Conservation (phyloP, 2,113 vertebrate species). For the Leptobrachium ailaonicum region DNA sequence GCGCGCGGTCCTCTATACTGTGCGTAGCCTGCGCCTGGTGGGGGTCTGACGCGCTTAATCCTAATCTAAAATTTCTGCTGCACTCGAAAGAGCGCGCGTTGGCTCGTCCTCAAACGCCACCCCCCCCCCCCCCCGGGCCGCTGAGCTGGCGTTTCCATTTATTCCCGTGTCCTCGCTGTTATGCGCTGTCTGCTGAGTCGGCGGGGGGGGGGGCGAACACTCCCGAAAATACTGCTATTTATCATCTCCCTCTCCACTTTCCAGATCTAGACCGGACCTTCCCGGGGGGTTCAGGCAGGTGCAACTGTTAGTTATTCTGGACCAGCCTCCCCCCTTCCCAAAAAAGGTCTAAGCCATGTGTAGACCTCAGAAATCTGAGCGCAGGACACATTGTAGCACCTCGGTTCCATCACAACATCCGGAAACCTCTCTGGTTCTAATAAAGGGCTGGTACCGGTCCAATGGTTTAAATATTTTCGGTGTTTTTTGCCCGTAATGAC, state of each 20-base stretch:
- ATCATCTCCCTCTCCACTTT: neutral
- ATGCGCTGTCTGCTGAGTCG: neutral
- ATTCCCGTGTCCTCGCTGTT: neutral
- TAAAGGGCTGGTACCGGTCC: too few species aligned
- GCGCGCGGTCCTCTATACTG: neutral
- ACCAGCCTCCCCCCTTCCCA: too few species aligned
- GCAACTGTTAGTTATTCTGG: too few species aligned
- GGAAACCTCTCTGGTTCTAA: too few species aligned
- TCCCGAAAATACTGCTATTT: neutral
- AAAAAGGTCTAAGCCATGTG: too few species aligned
- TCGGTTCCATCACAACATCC: too few species aligned
- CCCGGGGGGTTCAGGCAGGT: too few species aligned
- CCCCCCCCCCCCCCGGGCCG: neutral
- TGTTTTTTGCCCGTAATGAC: too few species aligned
- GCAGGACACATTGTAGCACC: too few species aligned
- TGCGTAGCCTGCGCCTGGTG: neutral
- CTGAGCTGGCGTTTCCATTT: conserved; percentile 26
- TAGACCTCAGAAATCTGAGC: too few species aligned
- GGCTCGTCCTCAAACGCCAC: neutral
- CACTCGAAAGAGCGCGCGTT: neutral
- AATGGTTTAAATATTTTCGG: too few species aligned
- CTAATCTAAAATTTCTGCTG: neutral
- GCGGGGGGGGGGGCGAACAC: neutral
- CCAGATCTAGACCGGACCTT: neutral
- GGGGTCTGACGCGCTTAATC: too few species aligned